Base-by-base conservation (phyloP, 2,888 invertebrate genomes). In the Dicroscelio sp. region DNA sequence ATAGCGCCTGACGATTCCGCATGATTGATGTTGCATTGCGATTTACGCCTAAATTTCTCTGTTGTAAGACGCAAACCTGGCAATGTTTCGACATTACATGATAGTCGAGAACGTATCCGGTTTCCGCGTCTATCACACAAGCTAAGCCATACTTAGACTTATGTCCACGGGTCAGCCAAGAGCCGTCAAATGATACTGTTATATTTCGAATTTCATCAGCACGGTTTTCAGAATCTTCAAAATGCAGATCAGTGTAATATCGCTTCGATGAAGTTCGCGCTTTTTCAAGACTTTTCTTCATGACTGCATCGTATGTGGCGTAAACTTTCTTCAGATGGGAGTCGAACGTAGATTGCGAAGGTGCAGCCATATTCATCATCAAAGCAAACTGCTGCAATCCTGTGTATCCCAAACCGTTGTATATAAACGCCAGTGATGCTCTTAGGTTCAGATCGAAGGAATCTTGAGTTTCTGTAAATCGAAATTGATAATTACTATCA, bases 91-190 rank as follows among this genome's bases (percentile, higher is more conserved):
- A 67, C 80, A 80, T 80, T 6, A 80, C 80, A 52, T 80, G 80
- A 23, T 67, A 80, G 35, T 80, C 80, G 8, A 80, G 20, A 3
- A 80, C 80, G 67, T 80, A 67, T 80, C 80, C 80, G 5, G 69
- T 82, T 25, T n/a, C 58, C n/a, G 31, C 58, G 30, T 69, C 69
- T 55, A 82, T 82, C 55, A 82, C 69, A 71, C 69, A 82, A 27
- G 69, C 82, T 82, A 82, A 82, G 33, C 82, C 82, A 43, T 82
- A 67, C 17, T 82, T 69, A 3, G 82, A 82, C 30, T 82, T 69
- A 58, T 82, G 82, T 17, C 82, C 58, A 35, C 82, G 82, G 1
- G 69, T 69, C 58, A 82, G 17, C 69, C 69, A 82, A 58, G 38
- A 35, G n/a, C 82, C 82, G 38, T 82, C 69, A 69, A 69, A 82